Evolutionary conservation across 2,888 invertebrate species (phyloP).

Genomic region (Glyphotaelius pellucidus): DNA sequence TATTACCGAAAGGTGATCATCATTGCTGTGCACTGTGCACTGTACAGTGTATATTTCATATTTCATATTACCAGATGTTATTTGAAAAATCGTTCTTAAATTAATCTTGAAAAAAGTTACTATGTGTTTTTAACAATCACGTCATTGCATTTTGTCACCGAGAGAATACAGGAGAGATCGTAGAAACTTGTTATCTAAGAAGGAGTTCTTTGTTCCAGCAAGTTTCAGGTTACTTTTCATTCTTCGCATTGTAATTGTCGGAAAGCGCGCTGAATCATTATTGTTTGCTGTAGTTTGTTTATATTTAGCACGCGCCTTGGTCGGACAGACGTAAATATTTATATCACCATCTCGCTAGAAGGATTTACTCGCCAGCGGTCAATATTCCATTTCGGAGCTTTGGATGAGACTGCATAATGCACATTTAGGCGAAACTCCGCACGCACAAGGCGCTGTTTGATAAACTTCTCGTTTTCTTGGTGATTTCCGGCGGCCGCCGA

Average conservation of each 20-base stretch:
- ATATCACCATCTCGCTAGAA: constrained; percentile 19
- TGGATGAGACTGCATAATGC: constrained; percentile 29
- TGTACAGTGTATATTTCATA: neutral
- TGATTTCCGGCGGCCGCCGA: constrained; percentile 44
- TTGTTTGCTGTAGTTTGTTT: constrained; percentile 56
- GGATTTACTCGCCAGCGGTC: constrained; percentile 7
- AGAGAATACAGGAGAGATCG: neutral
- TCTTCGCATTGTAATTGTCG: constrained; percentile 33
- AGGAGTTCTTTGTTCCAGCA: constrained; percentile 26
- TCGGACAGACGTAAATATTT: constrained; percentile 61
- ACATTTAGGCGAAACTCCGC: constrained; percentile 15
- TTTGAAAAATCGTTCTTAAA: neutral
- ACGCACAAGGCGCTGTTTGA: constrained; percentile 18
- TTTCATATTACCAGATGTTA: neutral
- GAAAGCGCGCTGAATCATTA: constrained; percentile 45
- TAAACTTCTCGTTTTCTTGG: neutral
- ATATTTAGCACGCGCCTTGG: constrained; percentile 61
- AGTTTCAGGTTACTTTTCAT: constrained; percentile 38
- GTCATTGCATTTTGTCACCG: neutral
- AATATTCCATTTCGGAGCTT: constrained; percentile 34
- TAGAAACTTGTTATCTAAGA: neutral
- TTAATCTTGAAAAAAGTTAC: no score
- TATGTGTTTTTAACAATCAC: neutral
- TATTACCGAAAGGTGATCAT: neutral
- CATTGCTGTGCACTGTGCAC: neutral